Percentiles rank a stretch among this genome's conserved stretches.
Evolutionary conservation across 2,888 invertebrate genomes (phyloP).

Genomic region (Eupithecia pulchellata): DNA sequence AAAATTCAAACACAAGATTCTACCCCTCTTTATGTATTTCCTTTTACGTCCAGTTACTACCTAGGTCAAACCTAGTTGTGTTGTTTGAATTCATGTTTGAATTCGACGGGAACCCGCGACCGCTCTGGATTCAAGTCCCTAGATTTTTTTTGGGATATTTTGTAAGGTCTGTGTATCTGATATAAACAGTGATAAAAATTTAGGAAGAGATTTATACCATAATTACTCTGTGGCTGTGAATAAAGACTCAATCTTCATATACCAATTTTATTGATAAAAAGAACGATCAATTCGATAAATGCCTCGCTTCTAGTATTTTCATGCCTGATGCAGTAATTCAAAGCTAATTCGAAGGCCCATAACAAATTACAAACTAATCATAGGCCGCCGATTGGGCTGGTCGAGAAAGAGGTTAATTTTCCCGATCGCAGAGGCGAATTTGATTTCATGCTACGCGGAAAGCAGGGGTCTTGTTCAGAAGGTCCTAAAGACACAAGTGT

Average conservation of each 20-base stretch:
- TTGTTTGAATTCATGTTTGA: no score
- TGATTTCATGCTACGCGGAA: constrained; percentile 9
- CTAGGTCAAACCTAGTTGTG: no score
- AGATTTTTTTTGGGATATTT: no score
- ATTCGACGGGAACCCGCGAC: no score
- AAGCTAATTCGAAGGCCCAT: constrained; percentile 44
- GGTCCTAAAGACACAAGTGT: not conserved
- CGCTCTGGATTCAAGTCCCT: no score
- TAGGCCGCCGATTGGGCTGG: constrained; percentile 73
- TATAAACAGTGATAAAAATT: no score
- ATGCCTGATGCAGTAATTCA: constrained; percentile 29
- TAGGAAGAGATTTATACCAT: no score
- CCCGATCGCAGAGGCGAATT: constrained; percentile 70
- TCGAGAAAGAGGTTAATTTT: constrained; percentile 78
- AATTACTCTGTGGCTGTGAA: not conserved
- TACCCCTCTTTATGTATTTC: no score
- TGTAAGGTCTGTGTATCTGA: no score
- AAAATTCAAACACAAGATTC: no score
- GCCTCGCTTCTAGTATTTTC: not conserved
- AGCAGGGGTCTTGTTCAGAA: not conserved
- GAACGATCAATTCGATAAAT: not conserved
- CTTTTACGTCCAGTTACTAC: no score
- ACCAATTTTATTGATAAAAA: not conserved
- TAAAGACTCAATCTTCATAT: not conserved
- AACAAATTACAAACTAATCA: constrained; percentile 76